These are phyloP conservation scores for Synodontis membranacea DNA, from an alignment of 2,113 vertebrate genomes.

Conservation along the genomic window DNA sequence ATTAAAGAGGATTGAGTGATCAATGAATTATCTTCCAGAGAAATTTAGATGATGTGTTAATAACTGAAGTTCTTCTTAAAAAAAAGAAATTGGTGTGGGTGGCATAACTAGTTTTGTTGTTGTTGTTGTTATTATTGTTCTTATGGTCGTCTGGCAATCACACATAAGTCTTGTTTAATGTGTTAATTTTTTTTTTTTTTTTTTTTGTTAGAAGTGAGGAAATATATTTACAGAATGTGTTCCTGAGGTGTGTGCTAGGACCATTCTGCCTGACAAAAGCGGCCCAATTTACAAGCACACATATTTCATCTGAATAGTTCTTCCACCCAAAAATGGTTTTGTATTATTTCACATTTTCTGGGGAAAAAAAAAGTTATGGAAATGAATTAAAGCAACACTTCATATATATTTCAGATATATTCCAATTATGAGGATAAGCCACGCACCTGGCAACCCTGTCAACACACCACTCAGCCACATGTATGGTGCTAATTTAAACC, in stretches of 20 bases:
- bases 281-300: neutral
- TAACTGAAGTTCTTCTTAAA: neutral
- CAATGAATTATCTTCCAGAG: neutral
- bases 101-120: neutral
- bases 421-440: neutral
- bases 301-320: neutral
- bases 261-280: neutral
- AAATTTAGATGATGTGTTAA: neutral
- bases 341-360: neutral
- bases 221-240: neutral
- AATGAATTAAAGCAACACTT: neutral
- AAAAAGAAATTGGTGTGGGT: neutral
- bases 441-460: neutral
- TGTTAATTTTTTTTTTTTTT: neutral
- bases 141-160: neutral
- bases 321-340: neutral
- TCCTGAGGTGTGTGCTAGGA: neutral
- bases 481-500: neutral
- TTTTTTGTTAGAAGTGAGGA: neutral
- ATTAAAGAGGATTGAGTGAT: neutral
- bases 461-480: neutral
- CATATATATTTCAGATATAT: neutral
- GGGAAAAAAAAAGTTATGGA: neutral
- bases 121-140: neutral
- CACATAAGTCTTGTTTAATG: neutral